Evolutionary conservation across 64 coral and sea anemone species (phyloP), one percentile per base, ranked within the genome.

Genomic region (Acropora yongei): DNA sequence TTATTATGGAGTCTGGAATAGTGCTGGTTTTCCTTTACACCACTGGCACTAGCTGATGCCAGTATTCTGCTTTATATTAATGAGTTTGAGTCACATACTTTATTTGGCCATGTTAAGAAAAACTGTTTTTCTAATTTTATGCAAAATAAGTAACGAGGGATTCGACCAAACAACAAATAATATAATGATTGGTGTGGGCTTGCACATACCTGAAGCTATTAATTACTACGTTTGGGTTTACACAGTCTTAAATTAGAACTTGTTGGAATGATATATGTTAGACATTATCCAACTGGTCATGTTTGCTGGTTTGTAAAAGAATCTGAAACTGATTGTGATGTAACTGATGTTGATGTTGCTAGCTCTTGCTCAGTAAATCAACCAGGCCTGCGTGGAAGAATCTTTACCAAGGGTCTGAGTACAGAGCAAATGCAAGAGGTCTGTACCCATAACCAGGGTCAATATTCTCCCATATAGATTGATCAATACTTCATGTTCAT

Each of bases 1-100:
- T 77, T 60, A 77, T 79, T 89, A 89, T 78, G 88, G 88, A 79
- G 44, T 89, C 57, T 89, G 88, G 76, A 89, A 89, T 75, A 79
- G 61, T 44, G 88, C 88, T 78, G 88, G 88, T 78, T 89, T 79
- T 89, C 88, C 88, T 77, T 77, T 89, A 77, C 76, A 79, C 57
- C 75, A 89, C 88, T 88, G 41, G 75, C 75, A 74, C 41, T 75
- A 53, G 73, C 84, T 87, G 65, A 68, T 68, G 65, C 65, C 65
- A 68, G 65, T 68, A 68, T 68, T 73, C 50, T 53, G 50, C 50
- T 53, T 53, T 53, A 53, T 53, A 53, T 5, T 53, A 53, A 53
- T 6, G 65, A 12, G 16, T 68, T 68, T 6, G 65, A 12, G 6
- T 12, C 65, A 68, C 65, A 68, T 6, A 68, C 65, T 68, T 68